phyloP scores from a whole-genome alignment of 2,888 invertebrate species.

The Idaea straminata region DNA sequence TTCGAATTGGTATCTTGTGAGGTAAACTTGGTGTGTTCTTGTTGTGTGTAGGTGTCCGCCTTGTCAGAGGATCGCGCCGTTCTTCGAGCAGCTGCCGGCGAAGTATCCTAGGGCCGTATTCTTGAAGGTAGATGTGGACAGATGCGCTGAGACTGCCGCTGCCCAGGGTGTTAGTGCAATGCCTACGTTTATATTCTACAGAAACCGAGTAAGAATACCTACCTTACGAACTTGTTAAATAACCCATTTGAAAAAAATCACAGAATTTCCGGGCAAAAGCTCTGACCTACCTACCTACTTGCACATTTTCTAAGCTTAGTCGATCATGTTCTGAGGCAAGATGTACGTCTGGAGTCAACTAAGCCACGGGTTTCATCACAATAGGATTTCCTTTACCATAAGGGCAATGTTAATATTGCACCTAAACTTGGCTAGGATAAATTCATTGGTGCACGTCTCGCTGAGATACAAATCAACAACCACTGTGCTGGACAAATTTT shows the following conservation, averaged over 20 bases:
- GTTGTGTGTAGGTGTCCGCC: slow-evolving; percentile 92
- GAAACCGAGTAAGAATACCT: slow-evolving; percentile 82
- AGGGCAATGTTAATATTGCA: too few species aligned
- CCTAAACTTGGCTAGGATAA: too few species aligned
- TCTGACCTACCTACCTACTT: neutral
- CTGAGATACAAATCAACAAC: too few species aligned
- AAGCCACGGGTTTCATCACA: too few species aligned
- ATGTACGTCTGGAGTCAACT: too few species aligned
- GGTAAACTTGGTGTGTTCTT: slow-evolving; percentile 25
- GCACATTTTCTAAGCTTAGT: too few species aligned
- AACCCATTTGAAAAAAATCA: neutral
- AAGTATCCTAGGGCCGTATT: slow-evolving; percentile 95
- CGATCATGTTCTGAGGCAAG: too few species aligned
- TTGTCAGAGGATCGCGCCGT: slow-evolving; percentile 95
- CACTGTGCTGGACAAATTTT: too few species aligned
- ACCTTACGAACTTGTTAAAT: neutral
- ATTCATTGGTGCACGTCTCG: too few species aligned
- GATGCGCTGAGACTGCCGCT: slow-evolving; percentile 93
- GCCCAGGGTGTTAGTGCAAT: slow-evolving; percentile 95
- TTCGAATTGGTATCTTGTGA: slow-evolving; percentile 18
- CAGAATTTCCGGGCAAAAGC: neutral
- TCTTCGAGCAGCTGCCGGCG: slow-evolving; percentile 92
- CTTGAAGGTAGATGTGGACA: slow-evolving; percentile 96
- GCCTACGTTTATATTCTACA: slow-evolving; percentile 98
- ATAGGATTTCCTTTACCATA: too few species aligned